Conservation (phyloP, 2,797 vertebrate genomes). For the Xerus rutilus region DNA sequence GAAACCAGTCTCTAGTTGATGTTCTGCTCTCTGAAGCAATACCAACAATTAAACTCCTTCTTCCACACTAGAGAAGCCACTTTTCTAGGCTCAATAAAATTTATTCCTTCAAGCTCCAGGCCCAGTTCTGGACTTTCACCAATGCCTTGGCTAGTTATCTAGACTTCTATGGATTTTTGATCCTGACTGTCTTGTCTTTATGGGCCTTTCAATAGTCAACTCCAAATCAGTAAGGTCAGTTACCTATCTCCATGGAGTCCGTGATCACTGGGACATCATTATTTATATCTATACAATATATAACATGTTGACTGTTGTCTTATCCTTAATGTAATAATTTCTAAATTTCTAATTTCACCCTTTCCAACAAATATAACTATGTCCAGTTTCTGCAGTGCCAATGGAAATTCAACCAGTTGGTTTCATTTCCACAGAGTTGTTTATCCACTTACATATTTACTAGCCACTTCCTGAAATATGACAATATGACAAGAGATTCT, state of each 20-base stretch:
- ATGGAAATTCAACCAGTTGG: not conserved
- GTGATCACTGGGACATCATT: not conserved
- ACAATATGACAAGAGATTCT: not conserved
- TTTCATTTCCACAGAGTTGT: conserved; percentile 22
- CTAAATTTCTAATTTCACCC: not conserved
- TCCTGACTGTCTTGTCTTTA: not conserved
- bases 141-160: not conserved
- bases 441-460: not conserved
- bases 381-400: not conserved
- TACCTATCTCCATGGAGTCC: not conserved
- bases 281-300: not conserved
- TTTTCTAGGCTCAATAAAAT: conserved; percentile 37
- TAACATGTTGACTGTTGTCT: not conserved
- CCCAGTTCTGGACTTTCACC: not conserved
- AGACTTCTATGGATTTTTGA: not conserved
- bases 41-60: not conserved
- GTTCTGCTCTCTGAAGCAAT: not conserved
- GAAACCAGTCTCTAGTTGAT: not conserved
- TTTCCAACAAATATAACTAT: not conserved
- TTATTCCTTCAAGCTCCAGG: not conserved
- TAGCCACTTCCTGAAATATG: not conserved
- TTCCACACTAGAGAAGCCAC: not conserved
- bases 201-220: not conserved
- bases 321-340: not conserved
- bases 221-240: not conserved